Evolutionary conservation across 1,140 invertebrate genomes (phyloP), one percentile per base, ranked within the genome.

Genomic region (Drosophila repleta): DNA sequence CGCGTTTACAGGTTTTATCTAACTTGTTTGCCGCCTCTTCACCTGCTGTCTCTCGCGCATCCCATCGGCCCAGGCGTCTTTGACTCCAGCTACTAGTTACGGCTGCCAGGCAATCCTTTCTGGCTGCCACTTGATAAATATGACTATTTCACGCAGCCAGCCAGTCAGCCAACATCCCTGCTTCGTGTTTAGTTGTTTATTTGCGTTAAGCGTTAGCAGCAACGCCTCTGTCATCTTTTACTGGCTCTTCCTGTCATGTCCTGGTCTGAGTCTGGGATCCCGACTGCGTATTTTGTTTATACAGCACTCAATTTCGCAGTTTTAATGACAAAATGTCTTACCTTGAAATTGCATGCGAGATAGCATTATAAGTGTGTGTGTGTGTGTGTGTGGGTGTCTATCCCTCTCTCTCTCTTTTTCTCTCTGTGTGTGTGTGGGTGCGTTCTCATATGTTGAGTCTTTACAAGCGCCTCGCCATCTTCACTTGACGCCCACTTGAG

Each of bases 321-420:
- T 84, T 84, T 84, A 84, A 84, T 84, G 80, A 84, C 80, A 84
- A 84, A 84, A 77, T 84, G 80, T 84, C 80, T 84, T 84, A 84
- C 80, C 80, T 84, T 79, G 72, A 84, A 83, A 82, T 82, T 82
- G 79, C 79, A 82, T 74, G 79, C 63, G 71, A 74, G 35, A 43
- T 64, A 81, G 57, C 60, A 63, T 75, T 83, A 83, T 75, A 83
- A 75, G 71, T 83, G 71, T 69, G 51, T 49, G 26, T 75, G 41
- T 58, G 53, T 39, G 46, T 52, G 49, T 61, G 70, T 75, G 71
- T 68, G 56, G 32, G 32, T n/a, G n/a, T n/a, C n/a, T n/a, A n/a
- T n/a, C n/a, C n/a, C n/a, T n/a, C n/a, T 26, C 0, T 26, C 3
- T 26, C 24, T 26, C 24, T 26, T 3, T 26, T 0, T 26, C 24